Conservation (phyloP, 2,113 vertebrate genomes). For the Corythornis vintsioides region DNA sequence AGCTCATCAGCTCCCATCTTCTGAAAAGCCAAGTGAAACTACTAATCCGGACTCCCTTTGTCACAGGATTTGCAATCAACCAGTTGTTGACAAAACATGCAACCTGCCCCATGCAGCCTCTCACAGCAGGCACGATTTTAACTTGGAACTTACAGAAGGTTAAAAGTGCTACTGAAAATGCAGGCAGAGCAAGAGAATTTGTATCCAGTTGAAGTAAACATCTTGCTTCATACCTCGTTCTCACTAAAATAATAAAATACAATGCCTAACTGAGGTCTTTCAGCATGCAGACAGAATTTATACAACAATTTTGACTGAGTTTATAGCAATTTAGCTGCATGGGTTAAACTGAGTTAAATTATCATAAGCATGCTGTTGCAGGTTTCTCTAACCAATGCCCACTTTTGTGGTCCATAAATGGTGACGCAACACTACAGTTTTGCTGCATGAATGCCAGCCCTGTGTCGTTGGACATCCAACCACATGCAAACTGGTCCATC, state of each 20-base stretch:
- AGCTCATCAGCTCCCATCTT: constrained; percentile 43
- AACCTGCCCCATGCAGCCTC: not conserved
- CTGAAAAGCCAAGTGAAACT: constrained; percentile 42
- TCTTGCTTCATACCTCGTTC: not conserved
- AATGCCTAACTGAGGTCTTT: not conserved
- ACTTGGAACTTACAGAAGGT: not conserved
- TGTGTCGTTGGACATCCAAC: not conserved
- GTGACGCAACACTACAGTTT: not conserved
- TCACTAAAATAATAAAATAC: not conserved
- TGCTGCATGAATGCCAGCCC: not conserved
- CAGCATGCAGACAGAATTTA: not conserved
- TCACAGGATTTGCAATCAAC: not conserved
- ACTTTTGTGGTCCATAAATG: not conserved
- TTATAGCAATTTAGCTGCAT: not conserved
- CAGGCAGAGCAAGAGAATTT: not conserved
- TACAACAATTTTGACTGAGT: not conserved
- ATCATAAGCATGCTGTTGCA: too few species aligned
- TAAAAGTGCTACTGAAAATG: not conserved
- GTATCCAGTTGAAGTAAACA: not conserved
- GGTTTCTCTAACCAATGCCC: not conserved
- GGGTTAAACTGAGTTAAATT: not conserved
- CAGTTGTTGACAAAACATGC: not conserved
- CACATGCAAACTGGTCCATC: not conserved
- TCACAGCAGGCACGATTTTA: not conserved
- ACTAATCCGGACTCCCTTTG: constrained; percentile 25